Conservation (phyloP, 2,888 invertebrate genomes). For the Laspeyria flexula region DNA sequence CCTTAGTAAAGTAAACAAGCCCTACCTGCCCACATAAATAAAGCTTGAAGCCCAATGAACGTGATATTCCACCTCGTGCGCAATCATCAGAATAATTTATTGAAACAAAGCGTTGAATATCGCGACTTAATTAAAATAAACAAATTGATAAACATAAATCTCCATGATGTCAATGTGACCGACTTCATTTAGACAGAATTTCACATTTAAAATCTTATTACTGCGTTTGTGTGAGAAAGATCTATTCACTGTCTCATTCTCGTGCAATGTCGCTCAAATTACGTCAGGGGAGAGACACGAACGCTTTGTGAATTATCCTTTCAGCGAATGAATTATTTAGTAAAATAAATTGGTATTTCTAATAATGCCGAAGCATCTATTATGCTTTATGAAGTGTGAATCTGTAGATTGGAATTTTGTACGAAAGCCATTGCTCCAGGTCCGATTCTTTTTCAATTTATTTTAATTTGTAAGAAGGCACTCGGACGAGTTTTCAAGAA, state of each 20-base stretch:
- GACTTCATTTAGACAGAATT: conserved; percentile 69
- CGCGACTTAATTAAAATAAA: conserved; percentile 43
- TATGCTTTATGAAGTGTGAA: conserved; percentile 54
- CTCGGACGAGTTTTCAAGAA: conserved; percentile 13
- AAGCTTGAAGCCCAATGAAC: not conserved
- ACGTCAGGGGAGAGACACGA: conserved; percentile 52
- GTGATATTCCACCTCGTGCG: not conserved
- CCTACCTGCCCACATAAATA: not conserved
- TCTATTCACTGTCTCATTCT: conserved; percentile 53
- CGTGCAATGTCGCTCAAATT: conserved; percentile 59
- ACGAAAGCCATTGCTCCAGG: conserved; percentile 16
- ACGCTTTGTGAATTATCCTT: conserved; percentile 62
- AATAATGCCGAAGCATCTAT: conserved; percentile 43
- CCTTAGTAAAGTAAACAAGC: not conserved
- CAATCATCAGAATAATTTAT: conserved; percentile 15
- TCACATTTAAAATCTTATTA: conserved; percentile 79
- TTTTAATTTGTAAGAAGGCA: conserved; percentile 30
- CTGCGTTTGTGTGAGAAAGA: conserved; percentile 46
- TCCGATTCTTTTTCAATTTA: conserved; percentile 34
- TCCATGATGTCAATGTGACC: conserved; percentile 49
- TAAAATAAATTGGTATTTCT: conserved; percentile 57
- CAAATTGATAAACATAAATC: conserved; percentile 45
- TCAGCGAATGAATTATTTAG: conserved; percentile 57
- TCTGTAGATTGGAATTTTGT: conserved; percentile 42
- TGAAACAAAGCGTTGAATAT: conserved; percentile 40